A percentile compares a stretch with the other conserved stretches of the same genome.
Conservation (phyloP, 2,113 vertebrate species). For the Callocephalon fimbriatum region DNA sequence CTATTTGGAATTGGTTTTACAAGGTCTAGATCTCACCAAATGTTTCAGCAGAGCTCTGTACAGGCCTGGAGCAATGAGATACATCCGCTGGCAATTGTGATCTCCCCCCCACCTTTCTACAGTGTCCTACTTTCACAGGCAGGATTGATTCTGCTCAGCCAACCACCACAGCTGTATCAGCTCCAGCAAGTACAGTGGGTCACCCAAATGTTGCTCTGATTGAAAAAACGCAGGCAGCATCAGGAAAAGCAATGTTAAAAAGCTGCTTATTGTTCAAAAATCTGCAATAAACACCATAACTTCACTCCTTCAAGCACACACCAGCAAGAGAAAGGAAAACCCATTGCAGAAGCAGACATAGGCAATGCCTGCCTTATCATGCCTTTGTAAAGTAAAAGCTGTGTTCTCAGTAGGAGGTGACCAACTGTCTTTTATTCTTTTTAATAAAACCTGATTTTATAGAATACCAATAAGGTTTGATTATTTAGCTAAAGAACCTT, state of each 20-base stretch:
- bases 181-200: neutral
- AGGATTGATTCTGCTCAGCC: neutral
- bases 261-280: neutral
- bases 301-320: neutral
- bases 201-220: neutral
- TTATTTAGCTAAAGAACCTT: neutral
- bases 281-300: neutral
- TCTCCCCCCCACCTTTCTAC: too few relatives aligned
- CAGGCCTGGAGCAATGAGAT: neutral
- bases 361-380: neutral
- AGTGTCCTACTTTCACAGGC: neutral
- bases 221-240: neutral
- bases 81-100: neutral
- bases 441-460: neutral
- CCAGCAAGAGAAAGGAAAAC: neutral
- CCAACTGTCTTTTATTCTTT: neutral
- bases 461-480: neutral
- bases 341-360: neutral
- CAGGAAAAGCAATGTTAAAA: neutral
- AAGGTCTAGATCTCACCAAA: neutral
- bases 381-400: neutral
- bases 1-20: neutral
- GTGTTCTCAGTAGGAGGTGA: neutral
- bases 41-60: neutral
- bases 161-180: neutral